A percentile compares a stretch with the other conserved stretches of the same genome.
phyloP scores from a whole-genome alignment of 2,113 vertebrate species.

The Ptychochromis oligacanthus region DNA sequence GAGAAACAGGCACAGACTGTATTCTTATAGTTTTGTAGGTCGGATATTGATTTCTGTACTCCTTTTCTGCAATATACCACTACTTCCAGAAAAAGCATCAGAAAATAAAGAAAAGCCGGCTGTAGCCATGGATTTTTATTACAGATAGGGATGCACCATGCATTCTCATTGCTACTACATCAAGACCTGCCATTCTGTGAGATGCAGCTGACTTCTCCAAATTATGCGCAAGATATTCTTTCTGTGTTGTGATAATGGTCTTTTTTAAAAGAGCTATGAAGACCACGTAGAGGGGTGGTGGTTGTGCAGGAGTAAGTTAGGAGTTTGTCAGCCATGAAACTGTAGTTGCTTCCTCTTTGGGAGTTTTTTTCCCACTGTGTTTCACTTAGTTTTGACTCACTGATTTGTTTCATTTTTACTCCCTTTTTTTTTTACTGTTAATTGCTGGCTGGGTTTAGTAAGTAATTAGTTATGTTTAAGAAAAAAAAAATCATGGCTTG shows the following conservation, averaged over 20 bases:
- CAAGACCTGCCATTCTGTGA: background rate
- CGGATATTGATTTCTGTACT: background rate
- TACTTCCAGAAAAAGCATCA: background rate
- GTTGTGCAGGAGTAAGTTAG: background rate
- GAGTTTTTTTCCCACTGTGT: too few species aligned
- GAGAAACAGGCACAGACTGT: background rate
- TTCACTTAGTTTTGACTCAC: too few species aligned
- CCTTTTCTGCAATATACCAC: background rate
- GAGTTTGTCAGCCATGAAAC: too few species aligned
- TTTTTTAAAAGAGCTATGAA: background rate
- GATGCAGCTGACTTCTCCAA: background rate
- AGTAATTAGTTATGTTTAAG: too few species aligned
- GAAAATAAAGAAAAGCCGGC: background rate
- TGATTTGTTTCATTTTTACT: too few species aligned
- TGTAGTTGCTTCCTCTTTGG: too few species aligned
- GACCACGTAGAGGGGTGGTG: background rate
- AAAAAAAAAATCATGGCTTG: too few species aligned
- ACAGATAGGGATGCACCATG: accelerated
- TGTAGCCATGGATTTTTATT: background rate
- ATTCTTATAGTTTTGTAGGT: background rate
- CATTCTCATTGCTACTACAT: background rate
- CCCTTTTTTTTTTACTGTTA: too few species aligned
- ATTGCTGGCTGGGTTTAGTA: too few species aligned
- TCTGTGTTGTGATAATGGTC: background rate
- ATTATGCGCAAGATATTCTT: background rate